These are phyloP conservation scores for Styela clava DNA, from an alignment of 23 tunicate species.

Conservation along the genomic window DNA sequence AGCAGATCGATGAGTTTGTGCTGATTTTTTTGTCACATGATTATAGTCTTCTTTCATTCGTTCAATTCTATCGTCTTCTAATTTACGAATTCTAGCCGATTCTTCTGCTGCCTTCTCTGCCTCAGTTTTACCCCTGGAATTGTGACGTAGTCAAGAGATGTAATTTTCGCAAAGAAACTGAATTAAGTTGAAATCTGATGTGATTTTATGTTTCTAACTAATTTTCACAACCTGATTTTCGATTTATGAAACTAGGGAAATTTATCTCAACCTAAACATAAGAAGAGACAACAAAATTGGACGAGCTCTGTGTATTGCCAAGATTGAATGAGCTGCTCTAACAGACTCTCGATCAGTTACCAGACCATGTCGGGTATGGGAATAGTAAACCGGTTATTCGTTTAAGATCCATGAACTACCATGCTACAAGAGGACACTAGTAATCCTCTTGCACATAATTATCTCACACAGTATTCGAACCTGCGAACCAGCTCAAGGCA, in stretches of 20 bases:
- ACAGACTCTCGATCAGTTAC: too few species aligned
- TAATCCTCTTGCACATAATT: too few species aligned
- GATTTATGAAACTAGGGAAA: neutral
- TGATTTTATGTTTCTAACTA: neutral
- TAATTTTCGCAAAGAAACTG: neutral
- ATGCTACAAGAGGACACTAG: too few species aligned
- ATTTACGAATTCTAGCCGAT: conserved; percentile 31
- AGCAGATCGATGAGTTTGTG: conserved; percentile 62
- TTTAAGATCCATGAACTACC: too few species aligned
- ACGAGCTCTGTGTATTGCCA: too few species aligned
- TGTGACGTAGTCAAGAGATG: neutral
- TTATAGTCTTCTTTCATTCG: conserved; percentile 45
- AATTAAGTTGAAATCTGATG: neutral
- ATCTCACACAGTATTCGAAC: too few species aligned
- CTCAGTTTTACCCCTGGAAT: conserved; percentile 44
- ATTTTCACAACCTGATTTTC: neutral
- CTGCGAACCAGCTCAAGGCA: too few species aligned
- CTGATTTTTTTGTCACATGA: conserved; percentile 9
- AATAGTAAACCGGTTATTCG: too few species aligned
- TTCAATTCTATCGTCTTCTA: conserved; percentile 45
- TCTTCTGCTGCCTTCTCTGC: conserved; percentile 50
- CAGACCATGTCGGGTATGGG: too few species aligned
- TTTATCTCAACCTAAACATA: too few species aligned
- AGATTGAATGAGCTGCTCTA: too few species aligned
- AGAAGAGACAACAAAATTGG: too few species aligned